Evolutionary conservation across 2,888 invertebrate genomes (phyloP).

Genomic region (Tetheella fluctuosa): DNA sequence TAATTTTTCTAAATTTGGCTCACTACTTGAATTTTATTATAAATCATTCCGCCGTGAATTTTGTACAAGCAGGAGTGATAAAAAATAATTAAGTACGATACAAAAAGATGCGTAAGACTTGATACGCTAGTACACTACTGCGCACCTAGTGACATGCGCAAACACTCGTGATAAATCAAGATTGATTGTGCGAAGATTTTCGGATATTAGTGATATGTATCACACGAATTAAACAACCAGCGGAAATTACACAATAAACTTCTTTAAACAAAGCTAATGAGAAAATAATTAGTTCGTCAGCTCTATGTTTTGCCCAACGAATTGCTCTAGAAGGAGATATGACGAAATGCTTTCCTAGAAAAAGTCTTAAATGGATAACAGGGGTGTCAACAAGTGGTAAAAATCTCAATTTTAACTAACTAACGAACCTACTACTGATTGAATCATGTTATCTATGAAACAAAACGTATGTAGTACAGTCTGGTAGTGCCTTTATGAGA

Average conservation of each 20-base stretch:
- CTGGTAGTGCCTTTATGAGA: neutral
- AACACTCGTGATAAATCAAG: neutral
- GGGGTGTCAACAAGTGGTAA: no score
- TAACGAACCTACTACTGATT: no score
- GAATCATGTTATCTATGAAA: neutral
- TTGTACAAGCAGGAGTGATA: neutral
- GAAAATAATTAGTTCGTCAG: neutral
- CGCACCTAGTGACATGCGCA: constrained; percentile 6
- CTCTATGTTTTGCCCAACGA: no score
- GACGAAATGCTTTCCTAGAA: no score
- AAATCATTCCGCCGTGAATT: neutral
- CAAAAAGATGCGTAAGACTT: neutral
- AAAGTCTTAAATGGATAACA: no score
- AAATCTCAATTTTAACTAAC: no score
- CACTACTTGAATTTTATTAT: neutral
- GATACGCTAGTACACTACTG: neutral
- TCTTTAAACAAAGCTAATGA: neutral
- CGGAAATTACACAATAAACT: neutral
- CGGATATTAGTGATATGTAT: neutral
- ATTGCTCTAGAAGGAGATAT: no score
- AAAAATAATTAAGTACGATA: neutral
- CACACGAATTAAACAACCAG: neutral
- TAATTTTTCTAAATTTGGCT: no score
- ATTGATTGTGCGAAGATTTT: constrained; percentile 3
- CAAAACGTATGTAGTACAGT: neutral